These are phyloP conservation scores for Drosophila funebris DNA, from an alignment of 1,140 invertebrate genomes.

Conservation along the genomic window DNA sequence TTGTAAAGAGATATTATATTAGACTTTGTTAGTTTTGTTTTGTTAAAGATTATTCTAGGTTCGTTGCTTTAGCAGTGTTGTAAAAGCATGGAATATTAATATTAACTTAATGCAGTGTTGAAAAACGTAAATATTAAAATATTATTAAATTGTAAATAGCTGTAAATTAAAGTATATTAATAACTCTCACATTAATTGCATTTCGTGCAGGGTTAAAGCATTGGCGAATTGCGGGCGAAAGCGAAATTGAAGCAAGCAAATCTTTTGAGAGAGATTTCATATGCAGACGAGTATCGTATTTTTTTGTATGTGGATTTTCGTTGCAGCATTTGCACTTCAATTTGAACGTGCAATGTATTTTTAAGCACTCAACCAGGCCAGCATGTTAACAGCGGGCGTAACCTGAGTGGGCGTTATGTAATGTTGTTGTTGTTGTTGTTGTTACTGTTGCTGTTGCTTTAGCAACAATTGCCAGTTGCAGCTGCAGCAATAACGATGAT, in stretches of 20 bases:
- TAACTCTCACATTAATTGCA: not conserved
- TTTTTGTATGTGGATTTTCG: constrained; percentile 61
- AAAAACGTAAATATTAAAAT: too few relatives aligned
- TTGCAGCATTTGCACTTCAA: constrained; percentile 72
- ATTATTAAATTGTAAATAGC: too few relatives aligned
- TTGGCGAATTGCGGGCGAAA: constrained; percentile 27
- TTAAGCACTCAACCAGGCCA: constrained; percentile 54
- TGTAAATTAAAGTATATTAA: too few relatives aligned
- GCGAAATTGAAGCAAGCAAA: not conserved
- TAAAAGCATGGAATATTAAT: too few relatives aligned
- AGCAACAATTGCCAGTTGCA: constrained; percentile 77
- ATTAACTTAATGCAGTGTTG: too few relatives aligned
- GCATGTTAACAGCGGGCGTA: not conserved
- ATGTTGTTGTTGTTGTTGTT: constrained; percentile 12
- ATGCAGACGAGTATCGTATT: not conserved
- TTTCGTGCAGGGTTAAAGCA: too few relatives aligned
- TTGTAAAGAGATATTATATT: too few relatives aligned
- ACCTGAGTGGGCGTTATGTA: not conserved
- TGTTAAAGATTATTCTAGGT: too few relatives aligned
- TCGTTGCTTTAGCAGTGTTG: too few relatives aligned
- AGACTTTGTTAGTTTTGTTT: too few relatives aligned
- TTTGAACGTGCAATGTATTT: constrained; percentile 80
- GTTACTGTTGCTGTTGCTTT: not conserved
- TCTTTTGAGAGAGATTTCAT: constrained; percentile 20
- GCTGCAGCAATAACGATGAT: constrained; percentile 30